These are phyloP conservation scores for Bothrops jararaca DNA, from an alignment of 2,113 vertebrate species.

Conservation along the genomic window DNA sequence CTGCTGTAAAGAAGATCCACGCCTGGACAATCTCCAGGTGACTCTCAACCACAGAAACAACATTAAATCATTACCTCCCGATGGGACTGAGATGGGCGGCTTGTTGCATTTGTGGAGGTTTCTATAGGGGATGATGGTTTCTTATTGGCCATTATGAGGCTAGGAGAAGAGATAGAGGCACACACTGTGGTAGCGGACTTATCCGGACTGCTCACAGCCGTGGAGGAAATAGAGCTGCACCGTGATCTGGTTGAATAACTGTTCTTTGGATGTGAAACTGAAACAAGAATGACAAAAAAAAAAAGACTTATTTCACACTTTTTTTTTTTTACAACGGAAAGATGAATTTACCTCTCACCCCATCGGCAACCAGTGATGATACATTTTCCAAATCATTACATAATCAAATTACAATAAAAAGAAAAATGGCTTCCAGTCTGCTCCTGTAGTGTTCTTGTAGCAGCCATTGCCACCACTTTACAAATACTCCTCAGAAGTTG, in stretches of 20 bases:
- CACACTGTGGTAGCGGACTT: constrained; percentile 47
- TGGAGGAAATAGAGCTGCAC: constrained; percentile 75
- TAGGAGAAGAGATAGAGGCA: constrained; percentile 61
- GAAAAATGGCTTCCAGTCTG: neutral
- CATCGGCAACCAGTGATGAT: neutral
- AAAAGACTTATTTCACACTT: neutral
- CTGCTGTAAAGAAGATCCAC: too few species aligned
- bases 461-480: neutral
- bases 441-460: neutral
- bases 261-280: constrained; percentile 91
- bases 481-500: neutral
- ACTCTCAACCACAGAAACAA: neutral
- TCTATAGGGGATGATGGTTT: constrained; percentile 42
- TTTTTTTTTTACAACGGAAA: neutral
- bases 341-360: neutral
- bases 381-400: neutral
- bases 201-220: constrained; percentile 59
- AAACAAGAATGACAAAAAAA: constrained; percentile 32
- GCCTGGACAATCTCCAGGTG: neutral
- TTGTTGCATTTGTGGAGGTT: neutral
- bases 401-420: neutral
- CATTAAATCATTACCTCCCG: constrained; percentile 76
- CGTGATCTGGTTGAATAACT: constrained; percentile 85
- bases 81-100: constrained; percentile 64
- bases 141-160: constrained; percentile 54